These are phyloP conservation scores for Drosophila subobscura DNA, from an alignment of 1,140 invertebrate genomes.

Conservation along the genomic window DNA sequence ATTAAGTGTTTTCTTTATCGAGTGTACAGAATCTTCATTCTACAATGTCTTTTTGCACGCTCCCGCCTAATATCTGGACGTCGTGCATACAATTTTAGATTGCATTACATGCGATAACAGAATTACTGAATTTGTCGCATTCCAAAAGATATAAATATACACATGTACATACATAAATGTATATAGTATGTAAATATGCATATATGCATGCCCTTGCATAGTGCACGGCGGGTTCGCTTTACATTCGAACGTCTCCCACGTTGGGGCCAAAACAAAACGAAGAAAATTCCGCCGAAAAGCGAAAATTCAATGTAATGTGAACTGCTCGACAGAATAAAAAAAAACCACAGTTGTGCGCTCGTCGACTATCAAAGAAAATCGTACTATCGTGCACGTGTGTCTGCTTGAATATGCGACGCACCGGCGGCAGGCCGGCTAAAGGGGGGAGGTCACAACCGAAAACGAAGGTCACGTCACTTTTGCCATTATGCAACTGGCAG, in stretches of 20 bases:
- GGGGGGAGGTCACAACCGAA: conserved; percentile 43
- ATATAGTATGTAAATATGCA: not conserved
- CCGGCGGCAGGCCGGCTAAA: conserved; percentile 9
- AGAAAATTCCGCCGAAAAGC: conserved; percentile 2
- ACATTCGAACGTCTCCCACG: conserved; percentile 33
- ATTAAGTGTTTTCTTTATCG: too few relatives aligned
- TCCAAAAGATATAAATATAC: conserved; percentile 1
- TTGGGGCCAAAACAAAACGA: conserved; percentile 3
- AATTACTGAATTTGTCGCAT: conserved; percentile 33
- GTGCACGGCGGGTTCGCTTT: conserved; percentile 28
- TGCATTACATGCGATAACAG: conserved; percentile 57
- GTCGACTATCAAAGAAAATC: conserved; percentile 36
- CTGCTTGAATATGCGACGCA: conserved; percentile 24
- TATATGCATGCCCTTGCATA: conserved; percentile 50
- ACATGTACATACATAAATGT: not conserved
- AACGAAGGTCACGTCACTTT: conserved; percentile 44
- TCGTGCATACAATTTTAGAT: conserved; percentile 45
- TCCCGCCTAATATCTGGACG: conserved; percentile 30
- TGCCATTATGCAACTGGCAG: conserved; percentile 41
- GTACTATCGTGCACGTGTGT: conserved; percentile 69
- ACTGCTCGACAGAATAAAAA: conserved; percentile 2
- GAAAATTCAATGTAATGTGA: conserved; percentile 43
- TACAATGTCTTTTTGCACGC: conserved; percentile 5
- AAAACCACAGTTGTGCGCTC: conserved; percentile 4
- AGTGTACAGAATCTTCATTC: not conserved